Base-by-base conservation (phyloP, 2,113 vertebrate species). In the Malurus elegans region DNA sequence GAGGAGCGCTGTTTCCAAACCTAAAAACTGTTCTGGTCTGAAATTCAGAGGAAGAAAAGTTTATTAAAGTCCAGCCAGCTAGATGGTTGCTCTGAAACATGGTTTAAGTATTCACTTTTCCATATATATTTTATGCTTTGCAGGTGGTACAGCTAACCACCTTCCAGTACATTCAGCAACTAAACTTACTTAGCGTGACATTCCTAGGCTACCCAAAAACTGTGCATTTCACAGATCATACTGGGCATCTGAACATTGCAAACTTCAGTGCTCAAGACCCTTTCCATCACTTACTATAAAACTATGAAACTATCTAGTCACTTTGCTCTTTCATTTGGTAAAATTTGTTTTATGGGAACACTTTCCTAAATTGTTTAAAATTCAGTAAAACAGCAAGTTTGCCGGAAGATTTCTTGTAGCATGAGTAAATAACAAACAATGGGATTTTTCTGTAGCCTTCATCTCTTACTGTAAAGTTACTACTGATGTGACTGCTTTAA, bases 1-100 rank as follows among this genome's bases (percentile, higher is more conserved):
- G 13, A 11, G 1, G 6, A 1, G 0, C 26, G 18, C 9, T n/a
- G 7, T 40, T 72, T 82, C 16, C 8, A 67, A 48, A 61, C 2
- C 12, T 48, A 61, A 21, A 48, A 66, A 54, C 19, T 67, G 14
- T 26, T 66, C 28, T 36, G 3, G 4, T 31, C 6, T 58, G 47
- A 42, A 38, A 7, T 79, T 32, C 25, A 79, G 56, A 62, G 34
- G 16, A 62, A 61, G 5, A 69, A 70, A 79, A 53, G 3, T 1
- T 78, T 84, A 54, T 25, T 79, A 21, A 4, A 36, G 66, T 20
- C 17, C 12, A 86, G n/a, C 7, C 21, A 66, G 7, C 13, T 67
- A 62, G 14, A 15, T 47, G 26, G 2, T 32, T 79, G 23, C 26
- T 92, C 21, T 36, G 57, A 71, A 85, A 66, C 4, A 23, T 6